These are phyloP conservation scores for Carettochelys insculpta DNA, from an alignment of 2,113 vertebrate genomes.

Conservation along the genomic window DNA sequence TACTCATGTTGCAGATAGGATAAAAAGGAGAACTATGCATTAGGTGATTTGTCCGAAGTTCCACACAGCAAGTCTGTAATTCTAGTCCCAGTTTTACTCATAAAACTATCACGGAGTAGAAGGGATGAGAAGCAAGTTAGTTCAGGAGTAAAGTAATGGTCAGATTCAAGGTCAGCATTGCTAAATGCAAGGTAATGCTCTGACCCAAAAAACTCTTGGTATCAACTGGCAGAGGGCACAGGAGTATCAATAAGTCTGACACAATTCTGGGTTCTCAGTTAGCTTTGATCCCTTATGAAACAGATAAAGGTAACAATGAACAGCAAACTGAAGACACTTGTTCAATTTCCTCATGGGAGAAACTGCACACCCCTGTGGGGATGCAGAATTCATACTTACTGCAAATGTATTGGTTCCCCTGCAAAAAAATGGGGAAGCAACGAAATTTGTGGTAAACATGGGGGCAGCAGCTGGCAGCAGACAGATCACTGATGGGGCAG, in stretches of 20 bases:
- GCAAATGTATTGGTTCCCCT: no score
- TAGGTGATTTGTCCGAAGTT: not conserved
- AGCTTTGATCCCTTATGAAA: not conserved
- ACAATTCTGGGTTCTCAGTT: no score
- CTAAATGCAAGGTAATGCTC: not conserved
- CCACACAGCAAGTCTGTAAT: not conserved
- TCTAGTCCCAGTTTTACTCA: not conserved
- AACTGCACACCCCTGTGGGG: no score
- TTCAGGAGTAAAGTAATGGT: not conserved
- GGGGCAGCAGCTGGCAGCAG: no score
- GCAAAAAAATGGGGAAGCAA: no score
- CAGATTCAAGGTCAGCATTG: not conserved
- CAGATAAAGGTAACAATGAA: not conserved
- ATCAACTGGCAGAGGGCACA: not conserved
- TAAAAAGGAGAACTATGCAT: not conserved
- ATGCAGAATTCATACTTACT: no score
- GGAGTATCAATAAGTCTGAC: no score
- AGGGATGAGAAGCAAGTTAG: not conserved
- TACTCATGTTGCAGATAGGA: not conserved
- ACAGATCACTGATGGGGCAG: no score
- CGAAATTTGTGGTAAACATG: no score
- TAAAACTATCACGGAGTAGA: not conserved
- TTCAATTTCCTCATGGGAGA: no score
- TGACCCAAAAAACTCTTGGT: not conserved
- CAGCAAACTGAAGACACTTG: no score